These are phyloP conservation scores for Aphodius sticticus DNA, from an alignment of 2,888 invertebrate species.

Conservation along the genomic window DNA sequence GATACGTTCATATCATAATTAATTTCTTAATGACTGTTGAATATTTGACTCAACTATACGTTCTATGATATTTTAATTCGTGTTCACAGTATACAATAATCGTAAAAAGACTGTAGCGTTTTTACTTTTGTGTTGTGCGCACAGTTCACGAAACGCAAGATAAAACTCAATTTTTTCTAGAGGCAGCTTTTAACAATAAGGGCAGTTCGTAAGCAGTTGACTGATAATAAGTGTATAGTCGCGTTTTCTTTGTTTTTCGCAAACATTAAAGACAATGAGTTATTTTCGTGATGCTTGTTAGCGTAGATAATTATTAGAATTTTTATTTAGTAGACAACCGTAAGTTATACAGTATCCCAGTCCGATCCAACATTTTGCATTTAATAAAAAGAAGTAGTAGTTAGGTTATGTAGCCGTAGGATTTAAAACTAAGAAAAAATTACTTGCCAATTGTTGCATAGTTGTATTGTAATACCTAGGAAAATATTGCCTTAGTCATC, in stretches of 20 bases:
- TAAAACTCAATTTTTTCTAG: conserved; percentile 4
- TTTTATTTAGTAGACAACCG: not conserved
- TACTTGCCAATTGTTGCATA: conserved; percentile 25
- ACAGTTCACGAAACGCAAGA: not conserved
- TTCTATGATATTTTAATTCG: not conserved
- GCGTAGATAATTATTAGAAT: not conserved
- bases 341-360: not conserved
- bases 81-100: not conserved
- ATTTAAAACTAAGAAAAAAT: not conserved
- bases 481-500: not conserved
- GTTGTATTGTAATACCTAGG: conserved; percentile 10
- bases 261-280: not conserved
- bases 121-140: not conserved
- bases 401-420: not conserved
- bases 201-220: not conserved
- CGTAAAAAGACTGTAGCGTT: conserved; percentile 4
- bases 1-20: not conserved
- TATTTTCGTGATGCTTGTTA: not conserved
- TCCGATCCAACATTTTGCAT: conserved; percentile 7
- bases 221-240: not conserved
- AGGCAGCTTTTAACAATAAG: not conserved
- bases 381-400: conserved; percentile 8
- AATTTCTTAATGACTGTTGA: no score
- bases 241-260: not conserved
- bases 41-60: not conserved